Evolutionary conservation across 2,113 vertebrate species (phyloP), one percentile per base, ranked within the genome.

Genomic region (Crotalus horridus): DNA sequence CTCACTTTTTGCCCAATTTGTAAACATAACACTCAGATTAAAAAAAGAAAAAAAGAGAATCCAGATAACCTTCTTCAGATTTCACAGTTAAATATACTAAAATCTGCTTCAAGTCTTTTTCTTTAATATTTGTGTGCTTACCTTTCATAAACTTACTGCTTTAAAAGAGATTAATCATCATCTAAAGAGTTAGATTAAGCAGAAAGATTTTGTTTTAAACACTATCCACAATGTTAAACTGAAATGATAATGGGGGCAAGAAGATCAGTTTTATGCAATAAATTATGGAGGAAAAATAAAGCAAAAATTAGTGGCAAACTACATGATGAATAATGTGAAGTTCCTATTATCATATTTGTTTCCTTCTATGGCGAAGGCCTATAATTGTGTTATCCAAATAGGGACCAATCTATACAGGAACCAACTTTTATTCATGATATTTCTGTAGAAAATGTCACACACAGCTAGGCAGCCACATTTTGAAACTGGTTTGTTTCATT

Each of bases 1-100:
- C 7, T 33, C 11, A 92, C 92, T 90, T n/a, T 26, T 4, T n/a
- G 2, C 55, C 12, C 24, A 1, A 24, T 88, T 29, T 61, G 93
- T 46, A 89, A 95, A 96, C 69, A 90, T 89, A 21, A 88, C 59
- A 33, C 15, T 6, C 8, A n/a, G 85, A 6, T 0, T 90, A 95
- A 26, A 74, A 10, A 89, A 12, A 0, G 2, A 89, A 12, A 1
- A 2, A 24, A 6, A 87, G 15, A 87, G 56, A 33, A 93, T 86
- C 89, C 24, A 92, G n/a, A 0, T 91, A n/a, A 87, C 69, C 2
- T 64, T 61, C 64, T 95, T 87, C 21, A 39, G 61, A 59, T 94
- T 92, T 96, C 43, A 90, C 85, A 4, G 94, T 92, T 81, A 95
- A 94, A 95, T 56, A 94, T 33, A 81, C 4, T 89, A 94, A 90